phyloP scores from a whole-genome alignment of 1,140 invertebrate species.

The Drosophila grimshawi region DNA sequence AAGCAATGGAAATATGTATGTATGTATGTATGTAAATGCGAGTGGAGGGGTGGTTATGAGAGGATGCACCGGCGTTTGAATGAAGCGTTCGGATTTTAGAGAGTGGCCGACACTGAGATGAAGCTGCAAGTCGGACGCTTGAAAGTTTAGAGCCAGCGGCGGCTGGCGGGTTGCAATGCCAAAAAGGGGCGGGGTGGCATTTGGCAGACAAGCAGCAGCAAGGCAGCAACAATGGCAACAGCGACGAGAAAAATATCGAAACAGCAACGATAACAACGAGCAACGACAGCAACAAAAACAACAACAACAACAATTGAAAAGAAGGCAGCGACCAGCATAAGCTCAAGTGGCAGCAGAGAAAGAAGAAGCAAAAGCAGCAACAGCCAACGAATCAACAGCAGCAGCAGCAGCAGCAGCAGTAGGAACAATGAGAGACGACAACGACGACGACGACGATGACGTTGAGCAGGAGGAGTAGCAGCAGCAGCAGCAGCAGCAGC shows the following conservation, averaged over 20 bases:
- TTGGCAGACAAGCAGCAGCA: constrained; percentile 40
- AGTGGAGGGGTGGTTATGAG: constrained; percentile 20
- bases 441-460: constrained; percentile 34
- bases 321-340: constrained; percentile 50
- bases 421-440: constrained; percentile 62
- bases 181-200: constrained; percentile 68
- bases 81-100: constrained; percentile 39
- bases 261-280: constrained; percentile 54
- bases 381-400: constrained; percentile 66
- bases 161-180: constrained; percentile 12
- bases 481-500: constrained; percentile 19
- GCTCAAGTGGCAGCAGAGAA: constrained; percentile 44
- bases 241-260: constrained; percentile 54
- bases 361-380: constrained; percentile 28
- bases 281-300: constrained; percentile 34
- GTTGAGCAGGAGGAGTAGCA: constrained; percentile 50
- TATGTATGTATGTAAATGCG: too few relatives aligned
- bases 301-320: constrained; percentile 58
- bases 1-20: not conserved
- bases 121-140: constrained; percentile 38
- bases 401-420: constrained; percentile 46
- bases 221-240: constrained; percentile 36
- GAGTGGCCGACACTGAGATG: constrained; percentile 30
- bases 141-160: constrained; percentile 40
- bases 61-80: constrained; percentile 41